Conservation (phyloP, 1,140 invertebrate genomes). For the Sminthurinus signatus region DNA sequence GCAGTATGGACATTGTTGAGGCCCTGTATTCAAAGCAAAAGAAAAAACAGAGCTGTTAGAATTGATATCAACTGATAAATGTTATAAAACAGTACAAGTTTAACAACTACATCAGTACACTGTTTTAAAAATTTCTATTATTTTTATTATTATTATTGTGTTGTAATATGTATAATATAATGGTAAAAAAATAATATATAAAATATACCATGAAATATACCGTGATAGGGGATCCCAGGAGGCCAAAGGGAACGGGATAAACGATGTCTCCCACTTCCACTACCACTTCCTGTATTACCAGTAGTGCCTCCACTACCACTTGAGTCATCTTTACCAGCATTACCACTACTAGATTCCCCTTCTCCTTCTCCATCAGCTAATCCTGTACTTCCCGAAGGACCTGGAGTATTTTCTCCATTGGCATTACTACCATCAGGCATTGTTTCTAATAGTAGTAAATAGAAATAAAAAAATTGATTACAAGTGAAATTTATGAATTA, state of each 20-base stretch:
- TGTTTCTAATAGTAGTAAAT: neutral
- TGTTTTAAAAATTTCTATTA: too few species aligned
- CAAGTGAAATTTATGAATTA: too few species aligned
- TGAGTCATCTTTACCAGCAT: neutral
- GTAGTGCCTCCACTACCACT: conserved; percentile 8
- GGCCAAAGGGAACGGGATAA: conserved; percentile 34
- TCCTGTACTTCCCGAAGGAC: neutral
- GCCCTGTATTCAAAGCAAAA: too few species aligned
- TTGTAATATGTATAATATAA: too few species aligned
- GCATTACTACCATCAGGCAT: conserved; percentile 19
- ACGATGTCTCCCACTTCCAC: conserved; percentile 29
- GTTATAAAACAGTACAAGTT: too few species aligned
- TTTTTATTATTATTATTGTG: too few species aligned
- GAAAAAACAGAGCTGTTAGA: too few species aligned
- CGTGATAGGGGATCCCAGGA: conserved; percentile 36
- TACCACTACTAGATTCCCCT: neutral
- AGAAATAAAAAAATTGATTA: too few species aligned
- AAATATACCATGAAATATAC: too few species aligned
- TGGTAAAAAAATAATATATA: too few species aligned
- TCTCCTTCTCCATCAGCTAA: conserved; percentile 1
- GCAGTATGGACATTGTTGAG: conserved; percentile 43
- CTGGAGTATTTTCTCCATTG: conserved; percentile 21
- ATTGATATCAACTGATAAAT: too few species aligned
- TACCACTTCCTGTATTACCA: conserved; percentile 5
- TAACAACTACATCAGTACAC: too few species aligned